phyloP scores from a whole-genome alignment of 2,113 vertebrate genomes.

The Empidonax alnorum region DNA sequence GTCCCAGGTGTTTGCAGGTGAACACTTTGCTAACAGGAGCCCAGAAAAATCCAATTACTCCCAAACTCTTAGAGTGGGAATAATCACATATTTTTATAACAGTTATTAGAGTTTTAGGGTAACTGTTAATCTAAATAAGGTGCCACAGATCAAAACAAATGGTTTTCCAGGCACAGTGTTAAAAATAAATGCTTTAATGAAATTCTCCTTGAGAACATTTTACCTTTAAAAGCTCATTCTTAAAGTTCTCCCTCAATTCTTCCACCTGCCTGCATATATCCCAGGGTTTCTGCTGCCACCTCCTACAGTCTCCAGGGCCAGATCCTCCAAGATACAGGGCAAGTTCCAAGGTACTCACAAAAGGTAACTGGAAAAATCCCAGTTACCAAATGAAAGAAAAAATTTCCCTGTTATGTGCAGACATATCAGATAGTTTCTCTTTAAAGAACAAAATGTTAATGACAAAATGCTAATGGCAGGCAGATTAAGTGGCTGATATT shows the following conservation, averaged over 20 bases:
- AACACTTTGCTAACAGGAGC: neutral
- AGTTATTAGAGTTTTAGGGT: neutral
- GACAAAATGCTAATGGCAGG: neutral
- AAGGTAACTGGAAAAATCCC: neutral
- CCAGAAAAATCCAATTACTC: constrained; percentile 4
- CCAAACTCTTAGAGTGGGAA: neutral
- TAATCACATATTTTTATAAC: neutral
- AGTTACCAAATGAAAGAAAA: neutral
- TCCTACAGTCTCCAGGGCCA: neutral
- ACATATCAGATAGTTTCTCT: neutral
- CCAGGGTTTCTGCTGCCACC: neutral
- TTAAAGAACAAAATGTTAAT: neutral
- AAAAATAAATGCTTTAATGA: constrained; percentile 27
- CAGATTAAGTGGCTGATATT: neutral
- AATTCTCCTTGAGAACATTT: constrained; percentile 7
- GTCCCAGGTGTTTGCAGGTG: neutral
- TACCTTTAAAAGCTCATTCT: neutral
- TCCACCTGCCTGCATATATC: neutral
- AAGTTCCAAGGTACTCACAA: neutral
- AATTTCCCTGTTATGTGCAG: neutral
- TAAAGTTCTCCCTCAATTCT: neutral
- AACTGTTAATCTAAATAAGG: constrained; percentile 37
- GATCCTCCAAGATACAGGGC: neutral
- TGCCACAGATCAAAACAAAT: constrained; percentile 32
- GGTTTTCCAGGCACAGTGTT: neutral